Base-by-base conservation (phyloP, 2,888 invertebrate genomes). In the Cloeon dipterum region DNA sequence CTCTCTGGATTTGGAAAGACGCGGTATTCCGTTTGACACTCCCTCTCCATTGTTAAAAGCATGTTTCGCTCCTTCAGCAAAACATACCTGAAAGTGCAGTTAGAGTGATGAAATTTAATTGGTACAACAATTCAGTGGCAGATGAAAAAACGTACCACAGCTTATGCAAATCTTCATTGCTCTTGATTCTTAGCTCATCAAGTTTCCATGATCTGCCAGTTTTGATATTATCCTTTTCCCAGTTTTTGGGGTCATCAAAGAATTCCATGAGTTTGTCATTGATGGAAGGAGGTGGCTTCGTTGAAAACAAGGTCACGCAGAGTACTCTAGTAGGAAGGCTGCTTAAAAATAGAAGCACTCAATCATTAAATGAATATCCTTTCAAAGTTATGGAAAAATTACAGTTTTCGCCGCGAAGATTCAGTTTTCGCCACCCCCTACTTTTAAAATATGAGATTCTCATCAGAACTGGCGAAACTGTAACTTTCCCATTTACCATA, bases 41-140 rank as follows among this genome's bases (percentile, higher is more conserved):
- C 78, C 42, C 83, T 69, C 58, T 93, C 85, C 94, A 96, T 93
- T 2, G 96, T 94, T 43, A 86, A 57, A 14, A 98, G 62, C 94
- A 96, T 94, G 55, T 99, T 98, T 38, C 76, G 67, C 58, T 99
- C 98, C 60, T 96, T 99, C 37, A 94, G 58, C 39, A 98, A 60
- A 13, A 82, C 66, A 57, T 65, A 81, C 77, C 77, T 76, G 43
- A 16, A 39, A 40, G n/a, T 39, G 13, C 5, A 18, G 37, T 4
- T n/a, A 37, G 5, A 40, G 4, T 10, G n/a, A n/a, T n/a, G n/a
- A n/a, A n/a, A n/a, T n/a, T 19, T 13, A 21, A 32, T 35, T 17
- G n/a, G n/a, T n/a, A n/a, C n/a, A n/a, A n/a, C n/a, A n/a, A 18
- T 10, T 20, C 8, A 32, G 29, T 18, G 7, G 20, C 5, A 20